Percentiles rank a stretch among this genome's conserved stretches.
These are phyloP conservation scores for Saccostrea glomerata DNA, from an alignment of 1,140 invertebrate genomes.

Conservation along the genomic window DNA sequence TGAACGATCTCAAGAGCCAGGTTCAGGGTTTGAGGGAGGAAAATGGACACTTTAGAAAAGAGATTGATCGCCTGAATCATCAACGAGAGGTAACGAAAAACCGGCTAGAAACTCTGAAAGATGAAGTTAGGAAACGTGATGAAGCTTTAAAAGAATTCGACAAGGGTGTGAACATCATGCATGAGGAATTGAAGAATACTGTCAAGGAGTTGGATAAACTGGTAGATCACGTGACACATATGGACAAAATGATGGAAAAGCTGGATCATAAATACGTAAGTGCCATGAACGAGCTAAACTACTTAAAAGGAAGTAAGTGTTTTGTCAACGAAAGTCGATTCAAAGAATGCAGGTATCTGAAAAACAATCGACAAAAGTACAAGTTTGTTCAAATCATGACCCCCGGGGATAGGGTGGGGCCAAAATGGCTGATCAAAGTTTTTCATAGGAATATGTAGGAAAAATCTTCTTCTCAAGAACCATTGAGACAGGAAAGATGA, in stretches of 20 bases:
- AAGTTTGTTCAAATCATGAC: no score
- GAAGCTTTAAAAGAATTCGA: neutral
- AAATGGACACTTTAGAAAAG: neutral
- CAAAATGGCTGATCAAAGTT: no score
- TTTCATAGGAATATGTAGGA: no score
- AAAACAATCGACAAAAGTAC: no score
- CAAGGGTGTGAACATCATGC: neutral
- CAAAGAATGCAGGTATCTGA: no score
- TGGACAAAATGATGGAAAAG: neutral
- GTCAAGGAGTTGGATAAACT: neutral
- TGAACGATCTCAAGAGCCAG: constrained; percentile 9
- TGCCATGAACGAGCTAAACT: neutral
- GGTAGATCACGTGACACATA: neutral
- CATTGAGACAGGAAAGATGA: no score
- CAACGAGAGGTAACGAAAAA: neutral
- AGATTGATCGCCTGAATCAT: neutral
- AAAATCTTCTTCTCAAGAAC: no score
- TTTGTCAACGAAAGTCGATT: neutral
- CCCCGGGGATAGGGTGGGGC: no score
- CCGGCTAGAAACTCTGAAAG: neutral
- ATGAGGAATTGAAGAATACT: neutral
- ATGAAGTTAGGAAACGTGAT: neutral
- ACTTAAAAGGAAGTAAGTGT: neutral
- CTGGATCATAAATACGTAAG: neutral
- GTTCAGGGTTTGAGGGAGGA: neutral